phyloP scores from a whole-genome alignment of 2,797 vertebrate genomes.

The Sus cebifrons region DNA sequence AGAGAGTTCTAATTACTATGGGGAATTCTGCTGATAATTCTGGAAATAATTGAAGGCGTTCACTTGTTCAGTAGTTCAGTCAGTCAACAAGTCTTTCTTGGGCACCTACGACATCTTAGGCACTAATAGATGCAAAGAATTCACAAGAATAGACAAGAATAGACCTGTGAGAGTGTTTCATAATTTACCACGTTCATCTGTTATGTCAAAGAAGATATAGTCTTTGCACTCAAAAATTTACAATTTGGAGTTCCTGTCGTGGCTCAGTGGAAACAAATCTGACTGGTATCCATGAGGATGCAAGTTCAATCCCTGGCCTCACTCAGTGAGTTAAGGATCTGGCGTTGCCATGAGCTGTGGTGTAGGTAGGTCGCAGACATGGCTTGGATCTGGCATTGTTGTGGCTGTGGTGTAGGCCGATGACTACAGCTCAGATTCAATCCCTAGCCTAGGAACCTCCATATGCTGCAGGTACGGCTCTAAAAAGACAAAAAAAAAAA shows the following conservation, averaged over 20 bases:
- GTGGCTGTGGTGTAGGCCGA: no score
- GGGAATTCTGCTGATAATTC: constrained; percentile 1
- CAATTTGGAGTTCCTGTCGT: neutral
- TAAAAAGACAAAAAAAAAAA: no score
- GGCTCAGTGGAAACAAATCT: no score
- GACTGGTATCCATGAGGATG: no score
- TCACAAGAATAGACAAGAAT: constrained; percentile 57
- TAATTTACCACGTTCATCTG: neutral
- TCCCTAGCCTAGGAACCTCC: no score
- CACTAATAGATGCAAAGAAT: neutral
- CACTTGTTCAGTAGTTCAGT: neutral
- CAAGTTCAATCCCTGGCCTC: no score
- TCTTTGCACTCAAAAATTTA: constrained; percentile 33
- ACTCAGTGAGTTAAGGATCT: no score
- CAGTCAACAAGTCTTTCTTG: neutral
- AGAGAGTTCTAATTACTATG: neutral
- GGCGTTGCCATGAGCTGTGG: no score
- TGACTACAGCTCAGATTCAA: no score
- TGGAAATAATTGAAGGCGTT: neutral
- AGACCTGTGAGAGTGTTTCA: constrained; percentile 16
- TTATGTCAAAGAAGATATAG: constrained; percentile 37
- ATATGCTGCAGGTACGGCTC: no score
- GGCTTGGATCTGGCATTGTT: no score
- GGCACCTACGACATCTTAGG: neutral
- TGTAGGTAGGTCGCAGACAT: no score